Conservation (phyloP, 1,140 invertebrate genomes). For the Lordiphosa clarofinis region DNA sequence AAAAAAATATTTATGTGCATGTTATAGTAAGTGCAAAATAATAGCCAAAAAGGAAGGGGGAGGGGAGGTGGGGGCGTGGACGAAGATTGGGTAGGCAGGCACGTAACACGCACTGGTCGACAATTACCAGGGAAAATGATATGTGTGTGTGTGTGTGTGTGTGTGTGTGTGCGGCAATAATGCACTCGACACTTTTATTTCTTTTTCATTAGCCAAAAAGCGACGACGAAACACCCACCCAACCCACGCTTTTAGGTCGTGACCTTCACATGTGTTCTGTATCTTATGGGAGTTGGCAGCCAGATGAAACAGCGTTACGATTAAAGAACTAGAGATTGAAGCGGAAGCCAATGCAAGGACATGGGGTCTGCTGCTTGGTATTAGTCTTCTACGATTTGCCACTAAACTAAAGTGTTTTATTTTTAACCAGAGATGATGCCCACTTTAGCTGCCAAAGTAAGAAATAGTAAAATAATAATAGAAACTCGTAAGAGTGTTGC, state of each 20-base stretch:
- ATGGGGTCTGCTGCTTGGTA: too few species aligned
- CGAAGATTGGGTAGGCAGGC: constrained; percentile 18
- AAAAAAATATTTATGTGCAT: constrained; percentile 79
- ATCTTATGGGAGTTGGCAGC: constrained; percentile 1
- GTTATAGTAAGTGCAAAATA: constrained; percentile 79
- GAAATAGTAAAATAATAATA: too few species aligned
- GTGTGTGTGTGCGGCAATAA: constrained; percentile 56
- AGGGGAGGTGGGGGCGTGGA: too few species aligned
- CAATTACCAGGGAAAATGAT: constrained; percentile 69
- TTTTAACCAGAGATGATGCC: too few species aligned
- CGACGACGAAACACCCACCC: constrained; percentile 19
- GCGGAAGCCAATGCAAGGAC: too few species aligned
- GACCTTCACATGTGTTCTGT: constrained; percentile 45
- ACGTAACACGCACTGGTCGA: constrained; percentile 61
- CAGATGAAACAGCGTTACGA: not conserved
- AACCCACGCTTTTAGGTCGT: constrained; percentile 19
- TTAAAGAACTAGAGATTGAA: too few species aligned
- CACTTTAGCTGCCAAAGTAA: too few species aligned
- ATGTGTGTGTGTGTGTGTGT: constrained; percentile 20
- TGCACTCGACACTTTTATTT: constrained; percentile 79
- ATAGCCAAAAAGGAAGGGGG: constrained; percentile 54
- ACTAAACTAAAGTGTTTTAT: too few species aligned
- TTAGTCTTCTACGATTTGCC: too few species aligned
- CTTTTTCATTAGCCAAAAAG: constrained; percentile 79
- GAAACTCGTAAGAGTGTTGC: too few species aligned